Conservation (phyloP, 2,888 invertebrate genomes). For the Epistrophella euchroma region DNA sequence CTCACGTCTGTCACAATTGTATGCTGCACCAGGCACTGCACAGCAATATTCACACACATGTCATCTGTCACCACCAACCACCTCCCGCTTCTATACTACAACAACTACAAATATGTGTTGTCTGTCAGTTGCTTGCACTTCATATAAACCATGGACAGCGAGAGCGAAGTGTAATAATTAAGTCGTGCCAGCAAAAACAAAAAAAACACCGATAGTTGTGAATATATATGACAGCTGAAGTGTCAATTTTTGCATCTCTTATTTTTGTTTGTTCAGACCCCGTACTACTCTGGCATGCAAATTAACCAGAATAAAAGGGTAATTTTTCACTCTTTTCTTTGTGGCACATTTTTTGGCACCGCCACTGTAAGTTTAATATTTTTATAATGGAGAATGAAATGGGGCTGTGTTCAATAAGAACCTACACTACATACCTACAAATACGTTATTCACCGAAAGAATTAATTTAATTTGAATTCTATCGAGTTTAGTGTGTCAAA, state of each 20-base stretch:
- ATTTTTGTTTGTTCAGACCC: constrained; percentile 23
- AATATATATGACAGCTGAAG: constrained; percentile 56
- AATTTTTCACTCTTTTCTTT: constrained; percentile 17
- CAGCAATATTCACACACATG: constrained; percentile 16
- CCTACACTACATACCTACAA: not conserved
- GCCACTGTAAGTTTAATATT: constrained; percentile 35
- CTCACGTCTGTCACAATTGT: constrained; percentile 44
- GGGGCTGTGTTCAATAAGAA: constrained; percentile 32
- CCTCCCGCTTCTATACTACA: constrained; percentile 44
- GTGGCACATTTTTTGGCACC: constrained; percentile 34
- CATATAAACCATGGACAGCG: not conserved
- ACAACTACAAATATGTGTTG: not conserved
- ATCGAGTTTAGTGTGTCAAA: constrained; percentile 53
- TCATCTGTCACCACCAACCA: constrained; percentile 47
- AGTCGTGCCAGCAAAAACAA: constrained; percentile 37
- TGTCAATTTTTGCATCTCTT: constrained; percentile 55
- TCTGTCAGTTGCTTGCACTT: constrained; percentile 41
- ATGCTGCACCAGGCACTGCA: constrained; percentile 24
- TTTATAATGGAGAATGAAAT: constrained; percentile 5
- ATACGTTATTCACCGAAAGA: constrained; percentile 19
- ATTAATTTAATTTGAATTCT: constrained; percentile 53
- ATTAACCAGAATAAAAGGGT: constrained; percentile 38
- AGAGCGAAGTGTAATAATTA: constrained; percentile 49
- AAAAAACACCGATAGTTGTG: constrained; percentile 15
- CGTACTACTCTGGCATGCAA: constrained; percentile 22